These are phyloP conservation scores for Aphidoletes aphidimyza DNA, from an alignment of 2,888 invertebrate species.

Conservation along the genomic window DNA sequence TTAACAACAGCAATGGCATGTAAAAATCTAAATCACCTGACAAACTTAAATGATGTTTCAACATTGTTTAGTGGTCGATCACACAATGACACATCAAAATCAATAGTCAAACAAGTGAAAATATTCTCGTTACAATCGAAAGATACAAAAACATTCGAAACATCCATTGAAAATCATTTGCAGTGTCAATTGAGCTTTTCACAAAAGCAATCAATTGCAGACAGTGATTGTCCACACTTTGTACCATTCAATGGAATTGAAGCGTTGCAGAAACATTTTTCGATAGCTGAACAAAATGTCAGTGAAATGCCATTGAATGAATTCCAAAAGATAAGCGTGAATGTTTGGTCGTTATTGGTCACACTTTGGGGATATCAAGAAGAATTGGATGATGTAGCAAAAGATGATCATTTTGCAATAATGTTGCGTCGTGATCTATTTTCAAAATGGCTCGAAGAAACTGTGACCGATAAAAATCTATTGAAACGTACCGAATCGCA, in stretches of 20 bases:
- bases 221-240: slow-evolving; percentile 66
- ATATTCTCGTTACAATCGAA: slow-evolving; percentile 60
- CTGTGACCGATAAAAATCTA: slow-evolving; percentile 66
- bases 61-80: slow-evolving; percentile 61
- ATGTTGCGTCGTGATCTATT: slow-evolving; percentile 72
- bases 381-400: slow-evolving; percentile 68
- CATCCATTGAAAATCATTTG: slow-evolving; percentile 73
- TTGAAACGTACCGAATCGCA: neutral
- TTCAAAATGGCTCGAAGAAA: slow-evolving; percentile 73
- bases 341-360: slow-evolving; percentile 80
- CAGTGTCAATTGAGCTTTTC: slow-evolving; percentile 74
- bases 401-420: slow-evolving; percentile 67
- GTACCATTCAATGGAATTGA: slow-evolving; percentile 61
- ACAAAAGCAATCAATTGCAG: slow-evolving; percentile 66
- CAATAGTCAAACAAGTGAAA: slow-evolving; percentile 62
- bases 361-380: slow-evolving; percentile 87
- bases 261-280: slow-evolving; percentile 71
- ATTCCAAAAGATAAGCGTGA: slow-evolving; percentile 64
- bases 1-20: slow-evolving; percentile 58
- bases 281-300: slow-evolving; percentile 64
- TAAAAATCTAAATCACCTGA: slow-evolving; percentile 63
- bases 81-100: slow-evolving; percentile 61
- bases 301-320: slow-evolving; percentile 58
- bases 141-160: slow-evolving; percentile 62
- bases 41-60: neutral